Evolutionary conservation across 2,113 vertebrate species (phyloP).

Genomic region (Formicarius rufipectus): DNA sequence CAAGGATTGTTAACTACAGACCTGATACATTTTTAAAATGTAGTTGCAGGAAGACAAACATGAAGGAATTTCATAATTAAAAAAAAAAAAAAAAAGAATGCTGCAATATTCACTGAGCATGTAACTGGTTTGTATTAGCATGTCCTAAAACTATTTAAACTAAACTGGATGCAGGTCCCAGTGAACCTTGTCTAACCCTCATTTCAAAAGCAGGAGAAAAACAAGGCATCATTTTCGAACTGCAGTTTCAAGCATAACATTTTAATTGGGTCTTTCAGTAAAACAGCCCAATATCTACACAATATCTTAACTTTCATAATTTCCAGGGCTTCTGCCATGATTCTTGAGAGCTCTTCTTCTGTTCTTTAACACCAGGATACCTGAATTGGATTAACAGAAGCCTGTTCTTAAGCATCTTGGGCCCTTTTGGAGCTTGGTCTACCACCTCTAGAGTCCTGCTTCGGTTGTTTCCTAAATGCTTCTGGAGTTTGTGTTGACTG

Average conservation of each 20-base stretch:
- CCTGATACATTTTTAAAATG: not conserved
- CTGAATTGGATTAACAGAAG: not conserved
- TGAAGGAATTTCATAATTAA: not conserved
- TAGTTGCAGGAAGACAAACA: not conserved
- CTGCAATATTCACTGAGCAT: slow-evolving; percentile 7
- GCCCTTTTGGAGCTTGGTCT: not conserved
- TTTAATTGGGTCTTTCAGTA: not conserved
- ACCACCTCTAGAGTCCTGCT: not conserved
- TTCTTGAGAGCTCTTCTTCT: not conserved
- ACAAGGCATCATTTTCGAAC: not conserved
- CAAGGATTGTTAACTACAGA: not conserved
- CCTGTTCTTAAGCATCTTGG: not conserved
- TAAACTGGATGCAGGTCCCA: slow-evolving; percentile 2
- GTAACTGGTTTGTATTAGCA: slow-evolving; percentile 44
- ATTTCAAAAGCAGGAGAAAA: slow-evolving; percentile 25
- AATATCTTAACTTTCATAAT: not conserved
- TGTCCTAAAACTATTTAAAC: slow-evolving; percentile 50
- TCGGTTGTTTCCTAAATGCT: not conserved
- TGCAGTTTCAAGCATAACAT: not conserved
- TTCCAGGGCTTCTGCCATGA: not conserved
- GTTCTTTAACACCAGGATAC: not conserved
- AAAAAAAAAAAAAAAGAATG: not conserved
- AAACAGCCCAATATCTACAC: not conserved
- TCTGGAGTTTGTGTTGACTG: not conserved
- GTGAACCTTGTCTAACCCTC: not conserved